These are phyloP conservation scores for Rhogogaster chlorosoma DNA, from an alignment of 2,888 invertebrate species.

Conservation along the genomic window DNA sequence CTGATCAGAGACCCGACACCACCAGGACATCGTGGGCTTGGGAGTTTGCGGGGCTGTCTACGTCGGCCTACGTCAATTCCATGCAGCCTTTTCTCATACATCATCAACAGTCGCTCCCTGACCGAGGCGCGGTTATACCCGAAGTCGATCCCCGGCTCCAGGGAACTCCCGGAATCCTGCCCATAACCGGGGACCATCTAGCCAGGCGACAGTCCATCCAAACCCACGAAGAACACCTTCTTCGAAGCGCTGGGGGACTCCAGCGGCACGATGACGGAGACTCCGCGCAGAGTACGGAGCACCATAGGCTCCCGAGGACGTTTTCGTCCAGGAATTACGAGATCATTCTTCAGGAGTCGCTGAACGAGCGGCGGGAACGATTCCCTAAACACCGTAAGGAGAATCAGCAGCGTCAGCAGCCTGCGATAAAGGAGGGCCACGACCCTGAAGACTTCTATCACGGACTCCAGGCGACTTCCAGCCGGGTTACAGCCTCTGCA, in stretches of 20 bases:
- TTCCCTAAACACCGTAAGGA: constrained; percentile 44
- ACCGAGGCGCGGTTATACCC: constrained; percentile 11
- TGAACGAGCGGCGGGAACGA: constrained; percentile 29
- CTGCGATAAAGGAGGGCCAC: neutral
- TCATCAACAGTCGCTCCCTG: constrained; percentile 48
- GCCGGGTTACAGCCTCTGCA: neutral
- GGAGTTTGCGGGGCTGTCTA: constrained; percentile 30
- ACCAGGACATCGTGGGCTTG: constrained; percentile 28
- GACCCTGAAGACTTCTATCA: neutral
- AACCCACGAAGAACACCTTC: neutral
- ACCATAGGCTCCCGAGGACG: constrained; percentile 5
- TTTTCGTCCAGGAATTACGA: constrained; percentile 15
- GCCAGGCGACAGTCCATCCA: constrained; percentile 20
- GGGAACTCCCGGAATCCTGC: neutral
- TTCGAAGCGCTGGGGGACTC: neutral
- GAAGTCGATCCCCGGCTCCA: constrained; percentile 33
- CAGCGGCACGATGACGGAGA: constrained; percentile 6
- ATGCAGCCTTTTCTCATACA: constrained; percentile 39
- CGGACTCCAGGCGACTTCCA: constrained; percentile 15
- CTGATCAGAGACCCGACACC: constrained; percentile 3
- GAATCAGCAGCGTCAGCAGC: constrained; percentile 34
- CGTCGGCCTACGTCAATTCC: constrained; percentile 29
- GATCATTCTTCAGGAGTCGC: neutral
- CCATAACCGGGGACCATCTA: constrained; percentile 1
- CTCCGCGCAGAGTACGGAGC: neutral